phyloP scores from a whole-genome alignment of 1,140 invertebrate species.

The Myzus persicae region DNA sequence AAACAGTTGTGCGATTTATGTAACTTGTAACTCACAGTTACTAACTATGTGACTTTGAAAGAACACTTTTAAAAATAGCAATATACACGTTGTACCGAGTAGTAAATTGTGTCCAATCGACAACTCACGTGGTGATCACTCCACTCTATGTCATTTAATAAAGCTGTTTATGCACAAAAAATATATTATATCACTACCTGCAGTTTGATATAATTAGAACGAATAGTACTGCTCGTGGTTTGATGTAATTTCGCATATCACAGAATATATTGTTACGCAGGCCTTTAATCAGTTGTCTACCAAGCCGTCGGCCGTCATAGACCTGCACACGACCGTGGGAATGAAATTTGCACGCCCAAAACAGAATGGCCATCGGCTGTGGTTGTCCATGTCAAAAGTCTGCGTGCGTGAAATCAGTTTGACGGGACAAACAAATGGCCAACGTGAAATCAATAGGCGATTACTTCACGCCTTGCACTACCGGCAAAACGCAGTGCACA shows the following conservation, averaged over 20 bases:
- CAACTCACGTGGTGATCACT: no score
- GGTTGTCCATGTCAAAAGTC: slow-evolving; percentile 35
- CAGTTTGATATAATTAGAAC: not conserved
- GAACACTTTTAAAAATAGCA: no score
- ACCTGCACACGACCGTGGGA: not conserved
- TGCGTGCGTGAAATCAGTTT: slow-evolving; percentile 46
- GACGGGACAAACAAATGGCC: slow-evolving; percentile 44
- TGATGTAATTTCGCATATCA: not conserved
- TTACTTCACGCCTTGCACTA: slow-evolving; percentile 36
- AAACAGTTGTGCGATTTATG: no score
- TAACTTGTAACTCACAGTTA: no score
- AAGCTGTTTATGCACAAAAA: no score
- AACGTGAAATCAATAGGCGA: slow-evolving; percentile 18
- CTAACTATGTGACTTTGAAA: no score
- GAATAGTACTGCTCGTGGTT: not conserved
- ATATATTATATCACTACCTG: no score
- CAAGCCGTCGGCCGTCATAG: not conserved
- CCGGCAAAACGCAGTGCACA: not conserved
- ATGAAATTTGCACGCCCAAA: slow-evolving; percentile 8
- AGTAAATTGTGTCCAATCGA: no score
- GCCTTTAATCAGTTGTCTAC: not conserved
- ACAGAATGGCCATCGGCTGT: slow-evolving; percentile 43
- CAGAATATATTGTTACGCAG: not conserved
- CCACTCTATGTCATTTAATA: no score
- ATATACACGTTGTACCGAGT: no score